These are phyloP conservation scores for Stomatorhinus ivindoensis DNA, from an alignment of 2,113 vertebrate species.

Conservation along the genomic window DNA sequence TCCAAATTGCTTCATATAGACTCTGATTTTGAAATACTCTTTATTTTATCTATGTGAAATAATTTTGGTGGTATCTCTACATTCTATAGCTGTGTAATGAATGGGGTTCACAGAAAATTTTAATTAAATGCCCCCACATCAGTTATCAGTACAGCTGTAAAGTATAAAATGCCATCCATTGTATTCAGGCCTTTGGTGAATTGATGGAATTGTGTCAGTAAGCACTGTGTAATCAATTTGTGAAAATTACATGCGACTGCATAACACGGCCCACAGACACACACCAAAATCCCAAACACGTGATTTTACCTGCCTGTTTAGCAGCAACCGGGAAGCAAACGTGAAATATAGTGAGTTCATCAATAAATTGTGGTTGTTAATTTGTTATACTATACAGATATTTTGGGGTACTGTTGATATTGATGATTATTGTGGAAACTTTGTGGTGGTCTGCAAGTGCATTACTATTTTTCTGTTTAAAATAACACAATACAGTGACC, in stretches of 20 bases:
- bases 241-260: not conserved
- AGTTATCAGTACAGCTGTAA: slow-evolving; percentile 55
- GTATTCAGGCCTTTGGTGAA: slow-evolving; percentile 43
- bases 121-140: slow-evolving; percentile 50
- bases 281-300: not conserved
- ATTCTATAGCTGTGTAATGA: slow-evolving; percentile 41
- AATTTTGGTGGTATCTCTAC: slow-evolving; percentile 41
- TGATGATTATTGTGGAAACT: not conserved
- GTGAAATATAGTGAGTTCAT: not conserved
- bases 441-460: not conserved
- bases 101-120: slow-evolving; percentile 49
- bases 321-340: not conserved
- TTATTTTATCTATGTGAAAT: slow-evolving; percentile 35
- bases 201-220: slow-evolving; percentile 48
- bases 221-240: slow-evolving; percentile 48
- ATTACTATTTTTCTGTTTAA: not conserved
- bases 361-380: not conserved
- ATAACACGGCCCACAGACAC: not conserved
- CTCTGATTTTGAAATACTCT: slow-evolving; percentile 18
- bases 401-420: not conserved
- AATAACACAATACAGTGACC: not conserved
- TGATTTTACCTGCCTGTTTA: not conserved
- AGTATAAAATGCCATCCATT: slow-evolving; percentile 54
- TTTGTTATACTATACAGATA: not conserved
- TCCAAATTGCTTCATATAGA: slow-evolving; percentile 3